A percentile compares a stretch with the other conserved stretches of the same genome.
Conservation (phyloP, 30 jellyfish, hydroid and myxozoan genomes). For the Aurelia sp. region DNA sequence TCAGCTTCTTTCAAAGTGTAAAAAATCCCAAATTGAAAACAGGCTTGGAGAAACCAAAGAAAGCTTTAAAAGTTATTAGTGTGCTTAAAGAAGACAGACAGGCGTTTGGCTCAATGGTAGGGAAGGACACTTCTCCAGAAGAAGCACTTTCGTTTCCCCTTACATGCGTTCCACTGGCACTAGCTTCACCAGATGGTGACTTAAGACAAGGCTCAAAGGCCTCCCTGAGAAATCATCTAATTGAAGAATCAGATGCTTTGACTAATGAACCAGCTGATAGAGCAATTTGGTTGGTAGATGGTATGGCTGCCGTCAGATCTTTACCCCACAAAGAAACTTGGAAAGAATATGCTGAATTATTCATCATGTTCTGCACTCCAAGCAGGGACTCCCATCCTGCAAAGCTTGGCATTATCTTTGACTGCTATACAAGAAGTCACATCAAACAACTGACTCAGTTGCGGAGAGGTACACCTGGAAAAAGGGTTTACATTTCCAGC, state of each 20-base stretch:
- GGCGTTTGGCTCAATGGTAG: conserved; percentile 63
- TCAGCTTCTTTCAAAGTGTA: conserved; percentile 28
- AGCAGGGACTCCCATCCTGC: conserved; percentile 40
- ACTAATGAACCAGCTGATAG: conserved; percentile 29
- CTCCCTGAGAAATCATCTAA: conserved; percentile 35
- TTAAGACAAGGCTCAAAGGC: conserved; percentile 59
- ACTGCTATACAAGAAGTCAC: too few species aligned
- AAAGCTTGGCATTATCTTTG: conserved; percentile 45
- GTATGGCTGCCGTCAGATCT: conserved; percentile 59
- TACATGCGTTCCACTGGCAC: conserved; percentile 56
- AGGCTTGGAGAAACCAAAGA: conserved; percentile 51
- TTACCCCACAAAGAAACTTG: conserved; percentile 53
- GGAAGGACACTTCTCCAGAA: conserved; percentile 65
- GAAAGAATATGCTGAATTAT: conserved; percentile 38
- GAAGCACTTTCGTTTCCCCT: conserved; percentile 56
- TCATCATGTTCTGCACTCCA: too few species aligned
- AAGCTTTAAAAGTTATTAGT: conserved; percentile 25
- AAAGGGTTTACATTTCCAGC: too few species aligned
- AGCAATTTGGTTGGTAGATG: conserved; percentile 63
- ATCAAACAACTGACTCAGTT: too few species aligned
- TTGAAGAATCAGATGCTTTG: conserved; percentile 52
- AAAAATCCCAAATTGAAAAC: conserved; percentile 27
- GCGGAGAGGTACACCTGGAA: too few species aligned
- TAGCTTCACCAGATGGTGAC: conserved; percentile 37
- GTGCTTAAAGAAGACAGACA: conserved; percentile 73